These are phyloP conservation scores for Melipona beecheii DNA, from an alignment of 2,888 invertebrate species.

Conservation along the genomic window DNA sequence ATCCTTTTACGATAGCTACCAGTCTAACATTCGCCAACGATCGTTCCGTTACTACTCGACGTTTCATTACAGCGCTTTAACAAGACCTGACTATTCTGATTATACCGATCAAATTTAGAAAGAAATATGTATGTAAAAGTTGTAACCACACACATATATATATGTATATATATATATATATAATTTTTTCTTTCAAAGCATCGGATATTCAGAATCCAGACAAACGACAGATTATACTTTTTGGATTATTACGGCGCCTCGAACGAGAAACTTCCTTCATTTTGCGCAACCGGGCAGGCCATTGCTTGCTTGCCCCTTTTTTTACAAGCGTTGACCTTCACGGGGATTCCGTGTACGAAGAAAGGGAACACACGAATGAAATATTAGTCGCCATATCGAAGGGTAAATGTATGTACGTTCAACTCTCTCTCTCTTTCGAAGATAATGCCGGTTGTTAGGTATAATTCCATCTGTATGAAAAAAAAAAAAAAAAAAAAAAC, in stretches of 20 bases:
- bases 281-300: slow-evolving; percentile 48
- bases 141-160: no score
- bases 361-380: slow-evolving; percentile 1
- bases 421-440: background rate
- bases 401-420: background rate
- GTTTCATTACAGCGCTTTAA: background rate
- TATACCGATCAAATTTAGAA: background rate
- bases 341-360: background rate
- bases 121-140: no score
- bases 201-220: background rate
- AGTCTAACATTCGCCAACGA: background rate
- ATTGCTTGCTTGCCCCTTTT: slow-evolving; percentile 19
- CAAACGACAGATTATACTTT: background rate
- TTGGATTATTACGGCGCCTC: slow-evolving; percentile 30
- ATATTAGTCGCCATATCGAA: slow-evolving; percentile 7
- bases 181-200: no score
- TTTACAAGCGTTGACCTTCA: background rate
- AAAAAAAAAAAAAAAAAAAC: background rate
- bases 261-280: slow-evolving; percentile 48
- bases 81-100: no score
- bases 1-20: background rate
- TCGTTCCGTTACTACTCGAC: background rate
- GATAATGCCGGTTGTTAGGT: background rate
- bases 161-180: no score
- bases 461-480: background rate